Evolutionary conservation across 1,140 invertebrate species (phyloP).

Genomic region (Drosophila ogumai): DNA sequence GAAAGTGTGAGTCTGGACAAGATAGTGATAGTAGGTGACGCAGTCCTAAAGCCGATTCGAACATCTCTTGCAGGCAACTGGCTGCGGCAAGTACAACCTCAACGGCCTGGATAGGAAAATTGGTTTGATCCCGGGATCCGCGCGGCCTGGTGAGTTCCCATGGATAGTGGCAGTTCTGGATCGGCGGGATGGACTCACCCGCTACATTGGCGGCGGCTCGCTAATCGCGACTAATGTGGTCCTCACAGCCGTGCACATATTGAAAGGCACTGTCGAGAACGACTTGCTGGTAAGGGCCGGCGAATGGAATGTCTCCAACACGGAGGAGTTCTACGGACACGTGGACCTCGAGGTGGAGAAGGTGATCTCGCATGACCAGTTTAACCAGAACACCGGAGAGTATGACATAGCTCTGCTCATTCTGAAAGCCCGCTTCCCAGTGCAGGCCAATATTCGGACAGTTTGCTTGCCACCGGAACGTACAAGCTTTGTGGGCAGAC

Average conservation of each 20-base stretch:
- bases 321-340: not conserved
- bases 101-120: not conserved
- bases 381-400: not conserved
- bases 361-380: slow-evolving; percentile 2
- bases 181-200: slow-evolving; percentile 84
- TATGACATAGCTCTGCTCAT: slow-evolving; percentile 41
- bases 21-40: too few species aligned
- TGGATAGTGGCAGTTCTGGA: slow-evolving; percentile 93
- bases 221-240: slow-evolving; percentile 88
- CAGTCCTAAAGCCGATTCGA: not conserved
- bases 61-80: not conserved
- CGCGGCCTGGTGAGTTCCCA: slow-evolving; percentile 91
- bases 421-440: not conserved
- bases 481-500: not conserved
- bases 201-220: slow-evolving; percentile 88
- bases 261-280: slow-evolving; percentile 81
- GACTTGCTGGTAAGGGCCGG: slow-evolving; percentile 41
- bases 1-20: not conserved
- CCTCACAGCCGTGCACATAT: slow-evolving; percentile 88
- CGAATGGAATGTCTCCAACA: slow-evolving; percentile 30
- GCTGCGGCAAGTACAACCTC: slow-evolving; percentile 6
- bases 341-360: slow-evolving; percentile 10
- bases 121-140: slow-evolving; percentile 85
- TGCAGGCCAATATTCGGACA: slow-evolving; percentile 26
- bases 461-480: slow-evolving; percentile 27